Conservation (phyloP, 2,888 invertebrate genomes). For the Drosophila robusta region DNA sequence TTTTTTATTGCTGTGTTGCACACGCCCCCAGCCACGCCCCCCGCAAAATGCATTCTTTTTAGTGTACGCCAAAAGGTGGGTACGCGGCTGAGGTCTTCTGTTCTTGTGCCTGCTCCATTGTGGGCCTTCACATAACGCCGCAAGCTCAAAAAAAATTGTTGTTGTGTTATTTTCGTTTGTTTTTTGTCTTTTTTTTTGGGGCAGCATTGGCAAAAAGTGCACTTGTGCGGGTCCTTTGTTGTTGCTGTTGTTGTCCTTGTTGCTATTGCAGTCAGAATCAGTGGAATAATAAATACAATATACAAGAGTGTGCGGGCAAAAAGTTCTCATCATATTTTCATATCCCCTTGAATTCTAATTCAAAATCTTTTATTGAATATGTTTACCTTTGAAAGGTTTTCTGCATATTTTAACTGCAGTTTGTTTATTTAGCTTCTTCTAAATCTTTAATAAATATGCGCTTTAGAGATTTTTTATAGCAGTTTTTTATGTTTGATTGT, state of each 20-base stretch:
- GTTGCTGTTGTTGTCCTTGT: conserved; percentile 7
- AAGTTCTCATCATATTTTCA: conserved; percentile 11
- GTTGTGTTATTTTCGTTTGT: neutral
- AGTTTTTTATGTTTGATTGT: neutral
- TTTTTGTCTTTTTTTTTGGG: neutral
- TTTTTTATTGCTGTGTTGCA: conserved; percentile 32
- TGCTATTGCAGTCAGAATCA: conserved; percentile 6
- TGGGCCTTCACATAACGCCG: conserved; percentile 6
- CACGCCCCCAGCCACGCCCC: neutral
- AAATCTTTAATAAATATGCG: no score
- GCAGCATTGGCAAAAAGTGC: conserved; percentile 38
- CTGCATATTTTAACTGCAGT: neutral
- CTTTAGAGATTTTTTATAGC: neutral
- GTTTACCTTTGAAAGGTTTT: conserved; percentile 8
- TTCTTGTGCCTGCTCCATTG: conserved; percentile 23
- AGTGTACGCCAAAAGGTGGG: neutral
- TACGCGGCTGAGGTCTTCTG: neutral
- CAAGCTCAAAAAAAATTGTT: conserved; percentile 27
- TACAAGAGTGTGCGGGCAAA: neutral
- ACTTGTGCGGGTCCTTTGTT: conserved; percentile 33
- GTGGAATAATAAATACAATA: conserved; percentile 10
- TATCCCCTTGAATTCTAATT: conserved; percentile 6
- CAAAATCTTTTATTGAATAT: neutral
- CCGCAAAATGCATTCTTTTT: conserved; percentile 1
- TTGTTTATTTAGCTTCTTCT: neutral